Percentiles rank a stretch among this genome's conserved stretches.
These are phyloP conservation scores for Megamerina dolium DNA, from an alignment of 2,888 invertebrate species.

Conservation along the genomic window DNA sequence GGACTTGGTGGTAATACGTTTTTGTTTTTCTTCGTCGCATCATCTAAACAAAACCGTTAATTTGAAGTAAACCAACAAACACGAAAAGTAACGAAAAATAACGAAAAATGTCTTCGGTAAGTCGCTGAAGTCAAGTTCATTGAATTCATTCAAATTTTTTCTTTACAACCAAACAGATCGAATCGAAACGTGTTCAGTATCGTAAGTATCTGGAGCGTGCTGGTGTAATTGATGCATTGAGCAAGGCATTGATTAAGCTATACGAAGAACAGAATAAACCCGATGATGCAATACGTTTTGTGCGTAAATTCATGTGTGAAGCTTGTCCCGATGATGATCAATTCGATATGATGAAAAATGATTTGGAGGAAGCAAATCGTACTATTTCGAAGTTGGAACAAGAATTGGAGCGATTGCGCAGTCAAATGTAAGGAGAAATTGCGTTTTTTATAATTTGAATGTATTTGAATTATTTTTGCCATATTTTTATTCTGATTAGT, in stretches of 20 bases:
- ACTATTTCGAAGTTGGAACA: slow-evolving; percentile 40
- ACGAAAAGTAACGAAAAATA: slow-evolving; percentile 6
- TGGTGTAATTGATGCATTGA: slow-evolving; percentile 47
- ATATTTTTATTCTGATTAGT: slow-evolving; percentile 23
- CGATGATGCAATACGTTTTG: slow-evolving; percentile 47
- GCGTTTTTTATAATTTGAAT: not conserved
- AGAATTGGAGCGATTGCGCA: slow-evolving; percentile 39
- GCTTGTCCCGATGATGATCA: slow-evolving; percentile 45
- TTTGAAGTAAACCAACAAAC: not conserved
- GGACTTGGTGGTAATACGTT: too few relatives aligned
- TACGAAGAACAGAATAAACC: slow-evolving; percentile 49
- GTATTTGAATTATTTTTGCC: not conserved
- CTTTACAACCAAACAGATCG: slow-evolving; percentile 27
- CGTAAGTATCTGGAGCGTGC: slow-evolving; percentile 48
- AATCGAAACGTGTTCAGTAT: slow-evolving; percentile 48
- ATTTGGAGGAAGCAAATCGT: slow-evolving; percentile 39
- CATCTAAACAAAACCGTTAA: too few relatives aligned
- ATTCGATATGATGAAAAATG: slow-evolving; percentile 40
- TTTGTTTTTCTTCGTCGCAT: too few relatives aligned
- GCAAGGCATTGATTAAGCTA: slow-evolving; percentile 45
- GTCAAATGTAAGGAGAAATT: slow-evolving; percentile 38
- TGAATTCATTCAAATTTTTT: too few relatives aligned
- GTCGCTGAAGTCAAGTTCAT: slow-evolving; percentile 14
- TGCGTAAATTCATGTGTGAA: slow-evolving; percentile 47
- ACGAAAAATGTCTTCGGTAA: slow-evolving; percentile 41